Conservation (phyloP, 2,888 invertebrate species). For the Caenorhabditis afra region DNA sequence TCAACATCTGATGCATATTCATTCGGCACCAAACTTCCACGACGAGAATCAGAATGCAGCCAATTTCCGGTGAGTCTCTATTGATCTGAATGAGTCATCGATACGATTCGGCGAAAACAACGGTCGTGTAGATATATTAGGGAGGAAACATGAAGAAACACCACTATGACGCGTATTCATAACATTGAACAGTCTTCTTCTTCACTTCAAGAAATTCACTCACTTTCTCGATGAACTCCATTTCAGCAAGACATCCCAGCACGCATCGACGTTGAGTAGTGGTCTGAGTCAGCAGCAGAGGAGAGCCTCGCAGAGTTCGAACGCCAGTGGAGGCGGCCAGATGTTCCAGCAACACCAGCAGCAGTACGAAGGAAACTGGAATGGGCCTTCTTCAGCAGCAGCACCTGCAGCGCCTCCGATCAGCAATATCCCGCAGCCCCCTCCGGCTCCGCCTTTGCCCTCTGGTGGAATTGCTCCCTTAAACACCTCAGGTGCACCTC, state of each 20-base stretch:
- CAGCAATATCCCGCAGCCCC: slow-evolving; percentile 48
- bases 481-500: slow-evolving; percentile 39
- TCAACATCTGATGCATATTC: slow-evolving; percentile 64
- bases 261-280: slow-evolving; percentile 18
- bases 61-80: slow-evolving; percentile 39
- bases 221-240: not conserved
- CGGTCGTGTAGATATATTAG: not conserved
- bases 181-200: too few relatives aligned
- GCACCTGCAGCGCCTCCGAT: slow-evolving; percentile 55
- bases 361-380: slow-evolving; percentile 17
- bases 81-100: not conserved
- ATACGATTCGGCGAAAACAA: slow-evolving; percentile 5
- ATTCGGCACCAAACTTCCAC: slow-evolving; percentile 67
- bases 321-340: slow-evolving; percentile 33
- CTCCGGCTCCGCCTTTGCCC: slow-evolving; percentile 50
- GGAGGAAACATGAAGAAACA: not conserved
- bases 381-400: not conserved
- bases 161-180: too few relatives aligned
- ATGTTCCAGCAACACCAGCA: slow-evolving; percentile 21
- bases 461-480: slow-evolving; percentile 37
- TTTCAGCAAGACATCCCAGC: slow-evolving; percentile 60
- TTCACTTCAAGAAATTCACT: too few relatives aligned
- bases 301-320: slow-evolving; percentile 64
- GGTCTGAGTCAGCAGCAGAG: slow-evolving; percentile 58
- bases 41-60: slow-evolving; percentile 58